Evolutionary conservation across 1,140 invertebrate genomes (phyloP), one percentile per base, ranked within the genome.

Genomic region (Pararge aegeria): DNA sequence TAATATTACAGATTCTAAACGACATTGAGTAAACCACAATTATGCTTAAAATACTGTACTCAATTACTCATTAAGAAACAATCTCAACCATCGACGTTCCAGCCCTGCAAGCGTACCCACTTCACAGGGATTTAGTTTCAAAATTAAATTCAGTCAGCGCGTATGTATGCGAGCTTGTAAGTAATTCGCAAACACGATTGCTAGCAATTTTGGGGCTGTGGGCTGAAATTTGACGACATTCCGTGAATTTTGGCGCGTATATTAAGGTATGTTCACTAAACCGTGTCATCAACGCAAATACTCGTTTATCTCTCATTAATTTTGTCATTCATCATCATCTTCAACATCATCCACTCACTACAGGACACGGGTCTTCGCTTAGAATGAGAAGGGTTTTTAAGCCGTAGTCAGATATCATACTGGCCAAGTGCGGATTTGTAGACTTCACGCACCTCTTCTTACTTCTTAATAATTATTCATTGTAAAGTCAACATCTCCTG

Each of bases 161-260:
- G 42, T 46, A 12, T 46, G 13, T 19, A 10, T 19, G 42, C 10
- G 42, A 20, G 42, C 18, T 10, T 24, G 40, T 53, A 48, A 53
- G 40, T 53, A 48, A 53, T 59, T 59, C 46, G n/a, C 24, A 53
- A 53, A 42, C 50, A 18, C 55, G 34, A 51, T 52, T 51, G 38
- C 38, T 40, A 38, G 15, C 49, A 30, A 59, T 42, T 52, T 44
- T 7, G 13, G n/a, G n/a, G n/a, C n/a, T n/a, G n/a, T n/a, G n/a
- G 38, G 42, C 42, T 24, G 27, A 30, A 44, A 42, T 30, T 40
- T 15, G 29, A 21, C 19, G 40, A 29, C 29, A 59, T 52, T 59
- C 37, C 57, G 12, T 30, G 40, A 27, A 59, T 46, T 46, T 59
- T 48, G 27, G 49, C 56, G 40, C 49, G 21, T 27, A 30, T 48